These are phyloP conservation scores for Toxotes lorentzi DNA, from an alignment of 2,797 vertebrate species.

Conservation along the genomic window DNA sequence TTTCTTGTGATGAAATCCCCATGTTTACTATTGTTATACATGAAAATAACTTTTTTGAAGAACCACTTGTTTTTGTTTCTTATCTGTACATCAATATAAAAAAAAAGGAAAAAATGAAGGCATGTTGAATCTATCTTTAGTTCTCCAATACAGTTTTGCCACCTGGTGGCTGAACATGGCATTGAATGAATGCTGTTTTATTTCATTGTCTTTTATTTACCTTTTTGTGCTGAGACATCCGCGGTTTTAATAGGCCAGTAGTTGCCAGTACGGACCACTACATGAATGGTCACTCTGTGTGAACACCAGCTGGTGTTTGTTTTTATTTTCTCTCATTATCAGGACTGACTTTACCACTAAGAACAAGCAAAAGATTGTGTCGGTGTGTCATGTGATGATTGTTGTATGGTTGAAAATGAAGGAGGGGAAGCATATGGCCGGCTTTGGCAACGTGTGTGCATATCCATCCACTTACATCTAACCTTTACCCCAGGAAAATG, in stretches of 20 bases:
- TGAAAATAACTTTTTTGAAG: slow-evolving; percentile 68
- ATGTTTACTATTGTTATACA: slow-evolving; percentile 74
- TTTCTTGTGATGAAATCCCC: slow-evolving; percentile 62
- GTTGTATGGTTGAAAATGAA: slow-evolving; percentile 66
- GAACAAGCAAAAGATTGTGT: slow-evolving; percentile 67
- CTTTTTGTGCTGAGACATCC: slow-evolving; percentile 54
- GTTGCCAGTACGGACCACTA: slow-evolving; percentile 59
- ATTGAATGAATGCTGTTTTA: slow-evolving; percentile 70
- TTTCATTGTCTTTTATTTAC: slow-evolving; percentile 56
- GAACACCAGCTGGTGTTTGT: slow-evolving; percentile 45
- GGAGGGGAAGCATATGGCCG: slow-evolving; percentile 35
- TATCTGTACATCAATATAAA: slow-evolving; percentile 57
- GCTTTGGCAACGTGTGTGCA: slow-evolving; percentile 43
- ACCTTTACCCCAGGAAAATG: slow-evolving; percentile 66
- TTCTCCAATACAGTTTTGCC: slow-evolving; percentile 71
- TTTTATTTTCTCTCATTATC: slow-evolving; percentile 47
- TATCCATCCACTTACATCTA: slow-evolving; percentile 56
- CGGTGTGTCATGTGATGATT: slow-evolving; percentile 65
- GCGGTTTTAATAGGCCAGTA: slow-evolving; percentile 69
- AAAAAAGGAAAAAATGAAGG: slow-evolving; percentile 56
- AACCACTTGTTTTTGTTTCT: slow-evolving; percentile 67
- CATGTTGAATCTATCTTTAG: slow-evolving; percentile 68
- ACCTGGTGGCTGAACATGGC: slow-evolving; percentile 74
- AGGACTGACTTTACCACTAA: slow-evolving; percentile 59
- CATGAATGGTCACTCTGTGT: slow-evolving; percentile 31